phyloP scores from a whole-genome alignment of 2,888 invertebrate genomes.

The Uropetala carovei region DNA sequence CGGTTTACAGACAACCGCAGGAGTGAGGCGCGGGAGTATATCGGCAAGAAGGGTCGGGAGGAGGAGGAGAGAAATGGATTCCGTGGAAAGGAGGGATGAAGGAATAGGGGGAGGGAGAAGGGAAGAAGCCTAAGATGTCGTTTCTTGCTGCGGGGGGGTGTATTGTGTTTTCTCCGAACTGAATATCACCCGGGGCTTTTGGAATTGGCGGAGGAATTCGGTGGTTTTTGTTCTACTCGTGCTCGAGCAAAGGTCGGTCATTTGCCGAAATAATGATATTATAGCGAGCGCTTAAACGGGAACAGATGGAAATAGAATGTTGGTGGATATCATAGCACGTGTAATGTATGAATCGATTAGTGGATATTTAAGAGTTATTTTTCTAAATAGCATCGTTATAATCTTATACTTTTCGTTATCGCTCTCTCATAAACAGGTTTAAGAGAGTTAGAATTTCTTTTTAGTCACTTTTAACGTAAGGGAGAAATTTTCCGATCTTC shows the following conservation, averaged over 20 bases:
- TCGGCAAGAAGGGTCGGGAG: neutral
- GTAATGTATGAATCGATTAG: too few relatives aligned
- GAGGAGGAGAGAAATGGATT: neutral
- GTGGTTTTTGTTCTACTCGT: neutral
- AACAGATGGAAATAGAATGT: neutral
- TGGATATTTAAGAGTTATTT: too few relatives aligned
- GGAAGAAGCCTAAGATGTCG: neutral
- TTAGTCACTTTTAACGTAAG: too few relatives aligned
- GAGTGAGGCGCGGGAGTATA: neutral
- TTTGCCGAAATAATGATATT: neutral
- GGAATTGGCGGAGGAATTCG: neutral
- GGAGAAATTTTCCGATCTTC: too few relatives aligned
- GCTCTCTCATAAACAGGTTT: too few relatives aligned
- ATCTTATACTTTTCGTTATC: too few relatives aligned
- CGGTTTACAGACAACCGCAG: constrained; percentile 44
- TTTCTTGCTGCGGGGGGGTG: neutral
- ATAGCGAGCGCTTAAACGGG: neutral
- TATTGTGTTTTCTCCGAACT: constrained; percentile 46
- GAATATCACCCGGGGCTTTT: constrained; percentile 22
- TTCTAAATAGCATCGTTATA: too few relatives aligned
- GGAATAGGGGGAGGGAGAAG: too few relatives aligned
- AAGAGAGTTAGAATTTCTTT: too few relatives aligned
- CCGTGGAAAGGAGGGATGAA: too few relatives aligned
- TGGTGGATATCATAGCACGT: too few relatives aligned
- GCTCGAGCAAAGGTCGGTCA: neutral